phyloP scores from a whole-genome alignment of 2,797 vertebrate genomes.

The Triplophysa yarkandensis region DNA sequence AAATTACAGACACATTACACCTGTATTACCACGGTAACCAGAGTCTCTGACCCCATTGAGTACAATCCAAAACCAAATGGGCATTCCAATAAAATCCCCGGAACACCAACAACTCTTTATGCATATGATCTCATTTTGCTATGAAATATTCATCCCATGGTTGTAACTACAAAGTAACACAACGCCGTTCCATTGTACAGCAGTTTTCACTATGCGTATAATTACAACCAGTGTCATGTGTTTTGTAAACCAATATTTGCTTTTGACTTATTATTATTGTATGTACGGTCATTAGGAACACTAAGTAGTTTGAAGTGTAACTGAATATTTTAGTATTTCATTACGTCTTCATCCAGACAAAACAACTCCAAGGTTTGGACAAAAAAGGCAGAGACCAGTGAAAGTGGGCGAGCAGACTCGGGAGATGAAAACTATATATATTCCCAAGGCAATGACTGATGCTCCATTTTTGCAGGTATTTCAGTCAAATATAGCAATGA shows the following conservation, averaged over 20 bases:
- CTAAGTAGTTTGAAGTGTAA: not conserved
- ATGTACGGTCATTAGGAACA: not conserved
- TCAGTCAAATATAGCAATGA: not conserved
- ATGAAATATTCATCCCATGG: not conserved
- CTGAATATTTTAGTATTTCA: not conserved
- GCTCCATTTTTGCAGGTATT: constrained; percentile 66
- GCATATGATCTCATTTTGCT: not conserved
- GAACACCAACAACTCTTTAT: not conserved
- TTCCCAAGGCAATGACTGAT: constrained; percentile 52
- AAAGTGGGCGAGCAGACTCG: constrained; percentile 24
- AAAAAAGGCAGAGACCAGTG: constrained; percentile 8
- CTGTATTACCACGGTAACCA: constrained; percentile 45
- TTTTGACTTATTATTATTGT: not conserved
- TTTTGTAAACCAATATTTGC: not conserved
- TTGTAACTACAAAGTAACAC: constrained; percentile 1
- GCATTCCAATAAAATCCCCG: not conserved
- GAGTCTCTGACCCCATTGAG: constrained; percentile 33
- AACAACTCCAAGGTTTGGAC: constrained; percentile 4
- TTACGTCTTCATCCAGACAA: constrained; percentile 11
- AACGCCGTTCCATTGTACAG: not conserved
- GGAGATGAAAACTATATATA: constrained; percentile 11
- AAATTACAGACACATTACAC: constrained; percentile 62
- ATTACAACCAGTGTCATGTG: not conserved
- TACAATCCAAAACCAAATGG: constrained; percentile 9
- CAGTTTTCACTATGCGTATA: not conserved